phyloP scores from a whole-genome alignment of 2,888 invertebrate genomes.

The Cheilosia vernalis region DNA sequence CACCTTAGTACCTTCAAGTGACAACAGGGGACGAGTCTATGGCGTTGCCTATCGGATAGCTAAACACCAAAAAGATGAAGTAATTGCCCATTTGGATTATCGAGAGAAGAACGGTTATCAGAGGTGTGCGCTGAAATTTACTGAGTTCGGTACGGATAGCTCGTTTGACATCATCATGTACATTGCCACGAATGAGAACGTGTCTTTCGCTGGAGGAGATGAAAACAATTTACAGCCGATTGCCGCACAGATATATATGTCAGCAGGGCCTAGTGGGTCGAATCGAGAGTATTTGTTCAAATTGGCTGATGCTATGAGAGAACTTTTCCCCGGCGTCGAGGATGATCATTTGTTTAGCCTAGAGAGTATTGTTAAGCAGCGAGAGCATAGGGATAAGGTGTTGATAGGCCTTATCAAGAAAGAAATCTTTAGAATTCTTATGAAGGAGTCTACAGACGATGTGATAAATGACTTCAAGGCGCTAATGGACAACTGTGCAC shows the following conservation, averaged over 20 bases:
- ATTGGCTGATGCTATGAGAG: constrained; percentile 90
- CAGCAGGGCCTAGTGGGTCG: constrained; percentile 93
- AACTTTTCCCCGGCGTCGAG: constrained; percentile 88
- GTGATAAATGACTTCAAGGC: constrained; percentile 36
- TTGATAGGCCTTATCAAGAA: constrained; percentile 76
- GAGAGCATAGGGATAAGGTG: constrained; percentile 77
- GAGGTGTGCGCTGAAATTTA: constrained; percentile 88
- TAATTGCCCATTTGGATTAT: constrained; percentile 92
- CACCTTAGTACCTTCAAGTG: constrained; percentile 88
- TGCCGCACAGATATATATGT: constrained; percentile 89
- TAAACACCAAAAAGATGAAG: constrained; percentile 87
- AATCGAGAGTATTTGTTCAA: constrained; percentile 97
- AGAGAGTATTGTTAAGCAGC: constrained; percentile 85
- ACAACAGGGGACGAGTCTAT: constrained; percentile 89
- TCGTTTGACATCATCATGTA: constrained; percentile 84
- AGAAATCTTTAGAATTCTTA: constrained; percentile 74
- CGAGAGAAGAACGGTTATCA: constrained; percentile 97
- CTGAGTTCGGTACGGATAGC: constrained; percentile 84
- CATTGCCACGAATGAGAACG: constrained; percentile 92
- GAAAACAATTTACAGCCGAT: constrained; percentile 88
- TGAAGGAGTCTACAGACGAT: constrained; percentile 19
- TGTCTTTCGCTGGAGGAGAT: constrained; percentile 88
- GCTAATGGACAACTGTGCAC: constrained; percentile 13
- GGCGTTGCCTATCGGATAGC: constrained; percentile 96
- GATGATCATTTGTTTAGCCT: constrained; percentile 91